Percentiles rank a stretch among this genome's conserved stretches.
Conservation (phyloP, 92 coral and sea anemone genomes). For the Phenganax stokvisi region DNA sequence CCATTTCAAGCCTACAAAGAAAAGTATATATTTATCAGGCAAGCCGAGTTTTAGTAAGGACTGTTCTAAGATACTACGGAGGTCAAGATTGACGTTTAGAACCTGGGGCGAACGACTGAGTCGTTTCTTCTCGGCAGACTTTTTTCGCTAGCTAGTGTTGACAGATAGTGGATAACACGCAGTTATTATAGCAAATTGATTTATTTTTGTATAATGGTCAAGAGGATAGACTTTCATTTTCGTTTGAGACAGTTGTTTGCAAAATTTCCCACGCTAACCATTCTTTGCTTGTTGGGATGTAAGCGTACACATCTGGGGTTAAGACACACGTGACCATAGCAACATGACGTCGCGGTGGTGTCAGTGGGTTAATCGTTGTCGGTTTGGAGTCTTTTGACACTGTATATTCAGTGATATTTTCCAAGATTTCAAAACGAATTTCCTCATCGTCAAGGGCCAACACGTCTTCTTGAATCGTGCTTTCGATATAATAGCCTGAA, state of each 20-base stretch:
- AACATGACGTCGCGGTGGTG: conserved; percentile 31
- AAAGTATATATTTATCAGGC: too few relatives aligned
- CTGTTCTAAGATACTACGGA: too few relatives aligned
- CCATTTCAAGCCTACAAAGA: conserved; percentile 12
- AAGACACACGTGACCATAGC: conserved; percentile 25
- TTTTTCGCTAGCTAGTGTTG: too few relatives aligned
- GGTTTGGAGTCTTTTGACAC: background rate
- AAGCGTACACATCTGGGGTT: conserved; percentile 34
- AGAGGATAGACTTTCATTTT: too few relatives aligned
- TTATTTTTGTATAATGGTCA: too few relatives aligned
- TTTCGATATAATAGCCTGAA: conserved; percentile 3
- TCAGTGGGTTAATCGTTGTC: conserved; percentile 16
- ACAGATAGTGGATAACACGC: too few relatives aligned
- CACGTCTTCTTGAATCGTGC: conserved; percentile 10
- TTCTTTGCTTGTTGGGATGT: conserved; percentile 26
- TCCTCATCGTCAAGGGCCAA: conserved; percentile 12
- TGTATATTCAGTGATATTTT: conserved; percentile 1
- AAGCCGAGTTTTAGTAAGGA: too few relatives aligned
- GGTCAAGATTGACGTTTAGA: too few relatives aligned
- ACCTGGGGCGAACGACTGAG: too few relatives aligned
- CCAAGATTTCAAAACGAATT: conserved; percentile 13
- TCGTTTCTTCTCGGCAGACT: too few relatives aligned
- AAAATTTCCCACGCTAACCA: background rate
- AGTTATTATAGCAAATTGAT: too few relatives aligned
- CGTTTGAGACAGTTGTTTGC: too few relatives aligned